Evolutionary conservation across 2,888 invertebrate species (phyloP), one percentile per base, ranked within the genome.

Genomic region (Aphodius granarius): DNA sequence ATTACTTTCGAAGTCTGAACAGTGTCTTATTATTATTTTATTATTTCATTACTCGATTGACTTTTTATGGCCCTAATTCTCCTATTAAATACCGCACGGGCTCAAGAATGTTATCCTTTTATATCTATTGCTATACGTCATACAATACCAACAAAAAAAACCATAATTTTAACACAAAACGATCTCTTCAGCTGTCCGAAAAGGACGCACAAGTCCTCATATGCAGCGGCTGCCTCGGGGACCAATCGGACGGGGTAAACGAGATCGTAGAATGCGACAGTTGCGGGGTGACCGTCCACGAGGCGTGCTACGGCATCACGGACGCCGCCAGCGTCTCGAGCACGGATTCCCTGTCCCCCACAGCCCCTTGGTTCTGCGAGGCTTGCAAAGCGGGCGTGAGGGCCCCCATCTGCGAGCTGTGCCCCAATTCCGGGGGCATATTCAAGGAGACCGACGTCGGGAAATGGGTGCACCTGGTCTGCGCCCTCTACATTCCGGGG

Each of bases 291-390:
- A 95, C 97, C 65, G 98, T 98, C 3, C 98, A 98, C 88, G 98
- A 98, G 91, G 97, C 96, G 79, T 98, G 98, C 84, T 98, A 98
- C 87, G 98, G 98, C 5, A 95, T 98, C 63, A 95, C 95, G 66
- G 98, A 98, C 85, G 93, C 94, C 66, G 94, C 94, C 64, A 97
- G 96, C 87, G 92, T 96, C 78, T 95, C 96, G 4, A 97, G 97
- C 84, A 96, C 97, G 21, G 95, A 95, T 79, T 98, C 98, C 15
- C 94, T 97, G 0, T 96, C 97, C 74, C 97, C 97, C 22, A 98
- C 98, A 0, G 98, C 99, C 80, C 98, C 98, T 0, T 99, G 99
- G 99, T 99, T 99, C 87, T 99, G 99, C 89, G 99, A 99, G 86
- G 96, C 98, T 4, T 99, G 99, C 84, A 94, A 95, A 82, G 97